Conservation (phyloP, 2,797 vertebrate genomes). For the Cyprinella venusta region DNA sequence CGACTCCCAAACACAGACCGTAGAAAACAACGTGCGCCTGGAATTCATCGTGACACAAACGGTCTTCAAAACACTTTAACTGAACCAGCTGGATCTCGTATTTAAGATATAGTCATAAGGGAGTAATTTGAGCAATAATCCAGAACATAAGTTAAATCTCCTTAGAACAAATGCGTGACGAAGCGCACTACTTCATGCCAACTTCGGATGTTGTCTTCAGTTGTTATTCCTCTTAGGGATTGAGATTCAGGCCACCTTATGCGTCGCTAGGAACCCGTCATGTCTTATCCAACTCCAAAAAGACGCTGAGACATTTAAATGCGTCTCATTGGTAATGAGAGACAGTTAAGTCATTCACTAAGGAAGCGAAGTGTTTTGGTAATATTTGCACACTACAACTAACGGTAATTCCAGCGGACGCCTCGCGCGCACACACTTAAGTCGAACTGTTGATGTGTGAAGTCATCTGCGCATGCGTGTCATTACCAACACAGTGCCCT, state of each 20-base stretch:
- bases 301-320: not conserved
- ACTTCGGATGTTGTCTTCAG: slow-evolving; percentile 14
- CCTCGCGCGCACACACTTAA: not conserved
- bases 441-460: not conserved
- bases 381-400: not conserved
- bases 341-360: not conserved
- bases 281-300: not conserved
- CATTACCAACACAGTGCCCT: not conserved
- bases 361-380: not conserved
- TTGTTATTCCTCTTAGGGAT: slow-evolving; percentile 26
- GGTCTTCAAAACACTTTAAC: not conserved
- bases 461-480: slow-evolving; percentile 40
- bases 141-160: not conserved
- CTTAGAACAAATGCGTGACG: not conserved
- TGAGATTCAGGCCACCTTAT: slow-evolving; percentile 9
- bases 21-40: slow-evolving; percentile 10
- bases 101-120: not conserved
- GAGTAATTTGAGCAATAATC: not conserved
- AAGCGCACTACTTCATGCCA: slow-evolving; percentile 22
- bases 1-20: slow-evolving; percentile 35
- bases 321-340: not conserved
- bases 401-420: not conserved
- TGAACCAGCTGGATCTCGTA: not conserved
- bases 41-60: slow-evolving; percentile 30
- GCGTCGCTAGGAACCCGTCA: slow-evolving; percentile 17